Percentiles rank a stretch among this genome's conserved stretches.
phyloP scores from a whole-genome alignment of 2,888 invertebrate species.

The Schrankia costaestrigalis region DNA sequence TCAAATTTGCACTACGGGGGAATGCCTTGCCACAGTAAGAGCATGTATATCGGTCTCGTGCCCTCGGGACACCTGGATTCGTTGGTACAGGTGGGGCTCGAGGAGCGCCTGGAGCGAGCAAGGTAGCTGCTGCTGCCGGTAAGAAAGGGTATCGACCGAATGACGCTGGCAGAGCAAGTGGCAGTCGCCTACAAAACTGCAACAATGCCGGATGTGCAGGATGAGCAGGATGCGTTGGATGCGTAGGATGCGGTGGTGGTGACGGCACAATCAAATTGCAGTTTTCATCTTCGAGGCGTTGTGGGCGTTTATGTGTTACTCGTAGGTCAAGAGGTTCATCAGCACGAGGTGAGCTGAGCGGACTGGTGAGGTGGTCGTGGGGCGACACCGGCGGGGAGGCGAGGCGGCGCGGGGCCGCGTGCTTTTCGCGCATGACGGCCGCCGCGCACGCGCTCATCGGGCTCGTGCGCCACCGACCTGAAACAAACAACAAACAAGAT shows the following conservation, averaged over 20 bases:
- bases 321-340: constrained; percentile 94
- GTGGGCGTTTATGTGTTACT: constrained; percentile 90
- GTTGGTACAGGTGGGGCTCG: constrained; percentile 64
- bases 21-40: constrained; percentile 99
- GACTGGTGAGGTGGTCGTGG: constrained; percentile 70
- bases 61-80: constrained; percentile 80
- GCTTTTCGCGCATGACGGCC: constrained; percentile 91
- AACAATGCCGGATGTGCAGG: constrained; percentile 75
- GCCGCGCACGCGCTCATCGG: constrained; percentile 88
- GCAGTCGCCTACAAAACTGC: constrained; percentile 71
- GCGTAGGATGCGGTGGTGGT: constrained; percentile 77
- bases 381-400: constrained; percentile 76
- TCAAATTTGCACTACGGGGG: constrained; percentile 97
- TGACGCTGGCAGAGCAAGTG: constrained; percentile 70
- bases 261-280: constrained; percentile 87
- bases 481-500: constrained; percentile 41
- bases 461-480: constrained; percentile 80
- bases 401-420: constrained; percentile 95
- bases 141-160: constrained; percentile 76
- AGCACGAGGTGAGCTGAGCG: constrained; percentile 71
- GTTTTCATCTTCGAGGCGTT: constrained; percentile 90
- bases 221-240: constrained; percentile 82
- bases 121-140: constrained; percentile 71
- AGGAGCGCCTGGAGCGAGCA: constrained; percentile 67
- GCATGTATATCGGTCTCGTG: constrained; percentile 96